phyloP scores from a whole-genome alignment of 2,888 invertebrate genomes.

The Tetrapedia diversipes region DNA sequence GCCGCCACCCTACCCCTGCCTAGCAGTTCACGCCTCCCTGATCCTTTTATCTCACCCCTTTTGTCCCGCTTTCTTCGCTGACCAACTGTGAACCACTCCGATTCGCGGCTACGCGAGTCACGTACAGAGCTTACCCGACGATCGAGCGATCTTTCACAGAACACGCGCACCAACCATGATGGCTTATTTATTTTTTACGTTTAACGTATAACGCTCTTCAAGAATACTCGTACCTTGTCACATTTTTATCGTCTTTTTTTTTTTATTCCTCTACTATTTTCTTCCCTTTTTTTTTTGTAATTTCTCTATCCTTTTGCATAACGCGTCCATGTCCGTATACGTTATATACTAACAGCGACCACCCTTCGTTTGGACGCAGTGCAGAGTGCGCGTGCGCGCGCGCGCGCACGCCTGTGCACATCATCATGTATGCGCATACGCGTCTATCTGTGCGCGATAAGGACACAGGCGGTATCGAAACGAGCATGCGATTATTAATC shows the following conservation, averaged over 20 bases:
- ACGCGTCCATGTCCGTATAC: constrained; percentile 4
- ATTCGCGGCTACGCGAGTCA: constrained; percentile 71
- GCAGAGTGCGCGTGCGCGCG: constrained; percentile 3
- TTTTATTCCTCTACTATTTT: neutral
- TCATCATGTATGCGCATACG: no score
- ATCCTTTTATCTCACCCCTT: constrained; percentile 27
- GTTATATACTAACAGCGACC: constrained; percentile 17
- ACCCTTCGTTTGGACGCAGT: constrained; percentile 11
- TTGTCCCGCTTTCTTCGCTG: neutral
- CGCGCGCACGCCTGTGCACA: neutral
- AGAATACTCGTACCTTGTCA: constrained; percentile 69
- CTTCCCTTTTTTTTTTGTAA: neutral
- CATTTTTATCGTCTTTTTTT: constrained; percentile 18
- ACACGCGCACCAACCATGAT: constrained; percentile 78
- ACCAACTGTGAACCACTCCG: constrained; percentile 63
- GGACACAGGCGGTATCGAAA: constrained; percentile 9
- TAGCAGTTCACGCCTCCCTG: no score
- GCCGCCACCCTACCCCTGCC: constrained; percentile 27
- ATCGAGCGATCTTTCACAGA: constrained; percentile 71
- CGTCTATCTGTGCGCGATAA: neutral
- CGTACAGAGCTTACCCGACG: constrained; percentile 81
- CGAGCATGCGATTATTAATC: constrained; percentile 18
- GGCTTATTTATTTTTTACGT: constrained; percentile 81
- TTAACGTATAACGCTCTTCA: constrained; percentile 68
- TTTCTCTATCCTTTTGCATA: neutral